Conservation (phyloP, 2,797 vertebrate species). For the Chromobotia macracanthus region DNA sequence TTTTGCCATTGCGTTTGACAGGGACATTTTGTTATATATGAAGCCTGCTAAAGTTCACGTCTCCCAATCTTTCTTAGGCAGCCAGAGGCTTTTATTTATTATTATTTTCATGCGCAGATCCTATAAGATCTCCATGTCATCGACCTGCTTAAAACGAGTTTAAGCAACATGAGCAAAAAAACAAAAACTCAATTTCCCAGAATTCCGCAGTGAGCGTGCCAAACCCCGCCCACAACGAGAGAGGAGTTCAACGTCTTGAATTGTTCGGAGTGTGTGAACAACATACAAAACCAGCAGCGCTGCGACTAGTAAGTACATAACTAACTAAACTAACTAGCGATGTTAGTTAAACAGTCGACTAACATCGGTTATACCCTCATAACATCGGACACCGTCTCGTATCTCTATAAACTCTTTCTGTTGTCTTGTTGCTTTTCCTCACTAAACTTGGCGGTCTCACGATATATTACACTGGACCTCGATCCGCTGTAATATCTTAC, state of each 20-base stretch:
- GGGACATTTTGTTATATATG: no score
- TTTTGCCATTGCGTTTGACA: no score
- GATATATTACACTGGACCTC: no score
- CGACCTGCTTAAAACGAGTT: no score
- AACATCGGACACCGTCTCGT: no score
- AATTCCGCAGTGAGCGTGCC: neutral
- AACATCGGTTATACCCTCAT: neutral
- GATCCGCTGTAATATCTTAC: neutral
- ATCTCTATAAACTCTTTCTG: neutral
- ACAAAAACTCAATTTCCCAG: constrained; percentile 38
- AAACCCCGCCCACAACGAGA: constrained; percentile 36
- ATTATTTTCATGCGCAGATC: no score
- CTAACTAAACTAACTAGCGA: neutral
- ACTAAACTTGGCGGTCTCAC: neutral
- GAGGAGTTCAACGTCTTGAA: constrained; percentile 35
- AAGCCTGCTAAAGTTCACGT: no score
- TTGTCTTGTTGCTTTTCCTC: neutral
- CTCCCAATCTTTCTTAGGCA: no score
- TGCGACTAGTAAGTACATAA: constrained; percentile 12
- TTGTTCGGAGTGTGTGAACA: constrained; percentile 16
- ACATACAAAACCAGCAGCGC: neutral
- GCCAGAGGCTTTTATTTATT: no score
- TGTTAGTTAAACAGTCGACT: neutral
- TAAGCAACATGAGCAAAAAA: no score
- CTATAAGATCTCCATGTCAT: no score